Evolutionary conservation across 2,113 vertebrate species (phyloP).

Genomic region (Montifringilla adamsi): DNA sequence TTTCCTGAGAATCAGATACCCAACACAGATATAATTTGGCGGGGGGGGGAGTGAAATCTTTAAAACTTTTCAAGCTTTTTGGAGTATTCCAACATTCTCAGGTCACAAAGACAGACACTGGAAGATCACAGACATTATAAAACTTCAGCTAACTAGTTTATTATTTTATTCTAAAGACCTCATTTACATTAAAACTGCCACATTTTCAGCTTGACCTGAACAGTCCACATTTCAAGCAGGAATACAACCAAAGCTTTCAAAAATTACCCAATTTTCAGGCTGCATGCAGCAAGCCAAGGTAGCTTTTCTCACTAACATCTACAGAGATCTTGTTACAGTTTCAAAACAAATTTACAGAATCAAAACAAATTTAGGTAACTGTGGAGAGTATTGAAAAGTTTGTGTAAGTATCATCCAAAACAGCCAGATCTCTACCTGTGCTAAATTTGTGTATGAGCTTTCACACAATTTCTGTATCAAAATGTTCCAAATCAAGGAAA

Average conservation of each 20-base stretch:
- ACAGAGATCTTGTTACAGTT: background rate
- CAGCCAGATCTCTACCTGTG: background rate
- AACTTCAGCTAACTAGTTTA: background rate
- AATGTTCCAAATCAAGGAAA: constrained; percentile 44
- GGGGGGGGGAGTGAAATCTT: background rate
- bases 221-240: background rate
- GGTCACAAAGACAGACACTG: background rate
- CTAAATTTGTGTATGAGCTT: background rate
- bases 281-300: background rate
- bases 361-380: background rate
- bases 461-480: constrained; percentile 29
- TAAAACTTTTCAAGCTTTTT: background rate
- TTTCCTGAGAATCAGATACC: background rate
- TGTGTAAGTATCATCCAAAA: background rate
- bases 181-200: background rate
- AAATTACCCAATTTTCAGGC: background rate
- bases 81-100: background rate
- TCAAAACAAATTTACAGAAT: background rate
- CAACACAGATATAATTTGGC: background rate
- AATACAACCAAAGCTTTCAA: background rate
- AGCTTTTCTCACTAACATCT: background rate
- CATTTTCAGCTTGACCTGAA: background rate
- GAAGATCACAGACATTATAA: background rate
- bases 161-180: background rate
- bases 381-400: background rate